phyloP scores from a whole-genome alignment of 2,113 vertebrate genomes.

The Columba janthina region DNA sequence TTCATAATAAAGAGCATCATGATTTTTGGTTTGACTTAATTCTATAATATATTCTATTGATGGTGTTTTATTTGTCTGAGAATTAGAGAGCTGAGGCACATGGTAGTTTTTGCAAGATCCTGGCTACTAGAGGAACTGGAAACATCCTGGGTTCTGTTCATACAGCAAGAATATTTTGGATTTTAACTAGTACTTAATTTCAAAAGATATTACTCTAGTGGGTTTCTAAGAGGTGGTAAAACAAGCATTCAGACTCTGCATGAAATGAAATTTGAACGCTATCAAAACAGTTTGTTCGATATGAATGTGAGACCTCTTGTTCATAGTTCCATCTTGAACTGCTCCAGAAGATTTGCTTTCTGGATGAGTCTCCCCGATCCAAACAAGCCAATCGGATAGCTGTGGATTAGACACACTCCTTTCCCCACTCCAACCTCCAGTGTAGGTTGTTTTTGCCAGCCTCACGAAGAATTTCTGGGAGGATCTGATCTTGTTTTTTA shows the following conservation, averaged over 20 bases:
- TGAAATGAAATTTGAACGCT: not conserved
- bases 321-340: not conserved
- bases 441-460: not conserved
- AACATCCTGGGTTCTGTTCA: not conserved
- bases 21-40: conserved; percentile 7
- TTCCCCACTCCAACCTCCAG: not conserved
- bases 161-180: not conserved
- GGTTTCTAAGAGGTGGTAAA: not conserved
- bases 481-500: not conserved
- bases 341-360: not conserved
- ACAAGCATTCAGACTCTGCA: not conserved
- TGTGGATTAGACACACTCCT: not conserved
- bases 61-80: not conserved
- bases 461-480: not conserved
- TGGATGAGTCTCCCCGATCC: not conserved
- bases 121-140: not conserved
- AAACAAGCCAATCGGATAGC: not conserved
- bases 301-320: not conserved
- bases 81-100: not conserved
- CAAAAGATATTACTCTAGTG: not conserved
- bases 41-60: not conserved
- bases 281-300: not conserved
- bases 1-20: not conserved
- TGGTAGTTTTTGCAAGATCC: not conserved
- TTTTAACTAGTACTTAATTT: not conserved